Conservation (phyloP, 2,797 vertebrate species). For the Peromyscus aztecus region DNA sequence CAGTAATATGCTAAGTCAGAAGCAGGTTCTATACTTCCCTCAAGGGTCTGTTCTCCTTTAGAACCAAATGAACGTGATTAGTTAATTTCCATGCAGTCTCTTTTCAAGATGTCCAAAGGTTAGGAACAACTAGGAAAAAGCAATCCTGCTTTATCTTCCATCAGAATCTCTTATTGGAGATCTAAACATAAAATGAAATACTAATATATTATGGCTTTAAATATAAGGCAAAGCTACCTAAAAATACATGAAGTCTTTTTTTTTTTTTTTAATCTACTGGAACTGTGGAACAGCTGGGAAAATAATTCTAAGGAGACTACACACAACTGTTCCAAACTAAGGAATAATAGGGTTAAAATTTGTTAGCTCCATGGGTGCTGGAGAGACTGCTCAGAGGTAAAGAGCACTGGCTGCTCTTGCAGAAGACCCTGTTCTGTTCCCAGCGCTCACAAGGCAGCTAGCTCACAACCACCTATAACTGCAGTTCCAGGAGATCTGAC, state of each 20-base stretch:
- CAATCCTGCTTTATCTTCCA: slow-evolving; percentile 11
- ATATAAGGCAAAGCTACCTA: not conserved
- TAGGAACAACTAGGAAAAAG: slow-evolving; percentile 37
- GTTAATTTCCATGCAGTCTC: not conserved
- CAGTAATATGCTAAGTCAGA: slow-evolving; percentile 32
- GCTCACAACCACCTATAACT: not conserved
- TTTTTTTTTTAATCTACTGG: slow-evolving; percentile 37
- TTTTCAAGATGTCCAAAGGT: slow-evolving; percentile 45
- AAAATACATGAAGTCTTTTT: not conserved
- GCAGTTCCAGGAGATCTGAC: not conserved
- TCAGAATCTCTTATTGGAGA: slow-evolving; percentile 30
- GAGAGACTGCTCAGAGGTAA: not conserved
- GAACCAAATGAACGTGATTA: slow-evolving; percentile 26
- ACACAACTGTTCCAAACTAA: slow-evolving; percentile 28
- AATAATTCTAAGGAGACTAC: slow-evolving; percentile 48
- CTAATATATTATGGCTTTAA: slow-evolving; percentile 43
- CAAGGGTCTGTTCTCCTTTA: slow-evolving; percentile 66
- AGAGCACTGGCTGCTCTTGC: not conserved
- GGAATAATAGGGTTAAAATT: slow-evolving; percentile 1
- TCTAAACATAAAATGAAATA: slow-evolving; percentile 47
- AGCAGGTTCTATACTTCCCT: slow-evolving; percentile 39
- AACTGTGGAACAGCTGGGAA: slow-evolving; percentile 3
- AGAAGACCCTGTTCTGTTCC: not conserved
- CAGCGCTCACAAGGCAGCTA: not conserved
- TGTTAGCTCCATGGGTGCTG: not conserved